Conservation (phyloP, 2,113 vertebrate genomes). For the Marmota flaviventris region DNA sequence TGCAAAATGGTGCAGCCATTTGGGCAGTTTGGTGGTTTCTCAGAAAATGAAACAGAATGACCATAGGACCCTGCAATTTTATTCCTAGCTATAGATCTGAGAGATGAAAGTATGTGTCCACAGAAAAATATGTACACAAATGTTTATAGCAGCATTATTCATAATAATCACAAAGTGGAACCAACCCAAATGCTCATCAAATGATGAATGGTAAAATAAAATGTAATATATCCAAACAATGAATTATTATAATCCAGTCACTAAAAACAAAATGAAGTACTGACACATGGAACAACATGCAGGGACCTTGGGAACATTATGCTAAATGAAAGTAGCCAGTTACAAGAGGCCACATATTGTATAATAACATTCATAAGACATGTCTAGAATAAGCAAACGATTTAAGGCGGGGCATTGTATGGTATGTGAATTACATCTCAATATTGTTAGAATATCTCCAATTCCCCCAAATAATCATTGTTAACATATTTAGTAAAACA, state of each 20-base stretch:
- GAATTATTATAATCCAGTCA: background rate
- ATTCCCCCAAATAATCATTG: background rate
- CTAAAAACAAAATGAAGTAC: background rate
- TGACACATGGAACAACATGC: background rate
- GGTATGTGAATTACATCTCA: background rate
- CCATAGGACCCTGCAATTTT: background rate
- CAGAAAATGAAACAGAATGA: background rate
- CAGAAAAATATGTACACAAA: background rate
- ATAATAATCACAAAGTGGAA: background rate
- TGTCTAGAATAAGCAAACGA: background rate
- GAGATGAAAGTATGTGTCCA: background rate
- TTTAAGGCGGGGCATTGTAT: background rate
- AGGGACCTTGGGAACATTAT: background rate
- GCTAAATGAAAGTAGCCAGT: background rate
- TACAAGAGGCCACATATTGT: background rate
- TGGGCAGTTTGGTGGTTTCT: background rate
- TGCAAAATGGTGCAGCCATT: background rate
- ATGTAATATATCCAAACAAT: background rate
- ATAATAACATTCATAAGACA: background rate
- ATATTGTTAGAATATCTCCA: background rate
- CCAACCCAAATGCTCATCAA: background rate
- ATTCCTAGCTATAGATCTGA: background rate
- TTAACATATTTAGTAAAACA: constrained; percentile 45
- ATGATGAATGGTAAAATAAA: background rate
- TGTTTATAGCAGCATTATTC: background rate